Evolutionary conservation across 2,113 vertebrate species (phyloP), one percentile per base, ranked within the genome.

Genomic region (Dicrurus megarhynchus): DNA sequence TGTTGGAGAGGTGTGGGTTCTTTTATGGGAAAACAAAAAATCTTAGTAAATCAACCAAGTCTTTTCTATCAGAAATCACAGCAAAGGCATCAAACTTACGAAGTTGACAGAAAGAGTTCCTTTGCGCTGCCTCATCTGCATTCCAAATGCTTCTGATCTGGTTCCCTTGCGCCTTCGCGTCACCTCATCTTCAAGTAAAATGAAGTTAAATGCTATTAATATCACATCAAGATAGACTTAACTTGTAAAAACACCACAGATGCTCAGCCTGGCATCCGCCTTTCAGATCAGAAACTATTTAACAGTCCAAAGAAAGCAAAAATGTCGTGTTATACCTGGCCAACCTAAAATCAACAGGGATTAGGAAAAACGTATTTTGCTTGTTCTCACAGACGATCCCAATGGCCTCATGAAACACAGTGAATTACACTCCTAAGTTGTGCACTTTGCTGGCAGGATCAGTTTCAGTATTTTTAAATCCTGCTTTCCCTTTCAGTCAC

Each of bases 71-170:
- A 76, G 47, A 92, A 71, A 92, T 81, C 53, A 82, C 35, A 93
- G 74, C 75, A 57, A 59, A 91, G 21, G 46, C 85, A 83, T 7
- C n/a, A 42, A 32, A 99, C 99, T 99, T 97, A 99, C 99, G 35
- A 99, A 99, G 97, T 99, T 99, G 93, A 99, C 99, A 92, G 99
- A 98, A 53, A 99, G 98, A 16, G 99, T 98, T 97, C 99, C 99
- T 94, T 99, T 99, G 83, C 99, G 98, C 53, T 99, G 99, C 92
- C 98, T 98, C 99, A 99, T 99, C 97, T 99, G 99, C 97, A 99
- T 99, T 74, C 99, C 99, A 76, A 99, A 99, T 3, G 99, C 98
- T 59, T 99, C 99, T 60, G 99, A 99, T 95, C 99, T 99, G 89
- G 98, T 98, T 95, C 98, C 98, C 95, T 98, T 98, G 81, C 98